Percentiles rank a stretch among this genome's conserved stretches.
Conservation (phyloP, 2,888 invertebrate species). For the Myopa testacea region DNA sequence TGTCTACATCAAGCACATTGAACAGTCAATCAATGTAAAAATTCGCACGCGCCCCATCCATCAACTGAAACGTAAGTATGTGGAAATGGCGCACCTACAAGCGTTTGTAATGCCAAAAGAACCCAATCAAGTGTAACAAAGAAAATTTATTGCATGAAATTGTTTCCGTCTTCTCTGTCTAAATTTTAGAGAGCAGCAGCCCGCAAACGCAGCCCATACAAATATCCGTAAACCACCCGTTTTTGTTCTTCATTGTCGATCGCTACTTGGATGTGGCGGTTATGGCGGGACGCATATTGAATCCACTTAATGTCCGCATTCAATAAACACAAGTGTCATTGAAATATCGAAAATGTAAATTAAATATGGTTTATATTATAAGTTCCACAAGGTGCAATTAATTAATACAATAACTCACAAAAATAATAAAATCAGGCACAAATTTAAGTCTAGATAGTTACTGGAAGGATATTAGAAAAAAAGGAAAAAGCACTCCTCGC, state of each 20-base stretch:
- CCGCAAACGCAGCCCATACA: slow-evolving; percentile 71
- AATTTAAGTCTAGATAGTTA: no score
- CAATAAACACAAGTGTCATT: background rate
- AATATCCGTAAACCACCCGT: slow-evolving; percentile 85
- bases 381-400: no score
- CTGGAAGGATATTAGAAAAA: no score
- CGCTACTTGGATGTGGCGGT: slow-evolving; percentile 82
- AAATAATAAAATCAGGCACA: no score
- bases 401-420: no score
- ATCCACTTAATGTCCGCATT: slow-evolving; percentile 85
- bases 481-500: no score
- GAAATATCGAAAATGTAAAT: background rate
- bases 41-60: slow-evolving; percentile 78
- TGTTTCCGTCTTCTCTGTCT: slow-evolving; percentile 2
- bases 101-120: background rate
- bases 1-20: slow-evolving; percentile 84
- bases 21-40: slow-evolving; percentile 85
- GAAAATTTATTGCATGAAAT: background rate
- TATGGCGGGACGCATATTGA: slow-evolving; percentile 85
- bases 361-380: no score
- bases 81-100: slow-evolving; percentile 26
- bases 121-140: slow-evolving; percentile 27
- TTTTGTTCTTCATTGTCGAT: slow-evolving; percentile 87
- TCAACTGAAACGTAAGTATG: slow-evolving; percentile 67
- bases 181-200: slow-evolving; percentile 61